These are phyloP conservation scores for Cyprinodon tularosa DNA, from an alignment of 2,113 vertebrate species.

Conservation along the genomic window DNA sequence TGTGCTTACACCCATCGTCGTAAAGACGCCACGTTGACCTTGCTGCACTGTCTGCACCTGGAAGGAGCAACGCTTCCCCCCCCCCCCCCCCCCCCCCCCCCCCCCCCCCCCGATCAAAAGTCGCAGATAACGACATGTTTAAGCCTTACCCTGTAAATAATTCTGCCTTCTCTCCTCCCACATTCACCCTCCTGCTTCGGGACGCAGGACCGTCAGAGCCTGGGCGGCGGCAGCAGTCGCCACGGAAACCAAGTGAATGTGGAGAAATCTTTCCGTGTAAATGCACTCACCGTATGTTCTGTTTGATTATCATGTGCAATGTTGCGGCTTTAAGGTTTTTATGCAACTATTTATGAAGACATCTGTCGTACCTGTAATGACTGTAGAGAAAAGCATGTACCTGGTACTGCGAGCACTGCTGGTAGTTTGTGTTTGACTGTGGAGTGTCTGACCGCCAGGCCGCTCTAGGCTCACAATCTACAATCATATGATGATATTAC, in stretches of 20 bases:
- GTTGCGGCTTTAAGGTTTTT: slow-evolving; percentile 99
- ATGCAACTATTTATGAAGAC: slow-evolving; percentile 99
- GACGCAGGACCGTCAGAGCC: slow-evolving; percentile 59
- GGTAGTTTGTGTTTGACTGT: slow-evolving; percentile 84
- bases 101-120: slow-evolving; percentile 87
- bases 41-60: slow-evolving; percentile 69
- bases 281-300: slow-evolving; percentile 91
- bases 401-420: slow-evolving; percentile 91
- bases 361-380: slow-evolving; percentile 99
- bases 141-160: slow-evolving; percentile 98
- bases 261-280: slow-evolving; percentile 86
- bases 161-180: slow-evolving; percentile 81
- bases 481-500: slow-evolving; percentile 48
- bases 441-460: slow-evolving; percentile 82
- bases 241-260: slow-evolving; percentile 72
- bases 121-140: slow-evolving; percentile 90
- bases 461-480: slow-evolving; percentile 59
- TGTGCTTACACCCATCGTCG: slow-evolving; percentile 77
- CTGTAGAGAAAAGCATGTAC: slow-evolving; percentile 93
- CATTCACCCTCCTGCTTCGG: slow-evolving; percentile 80
- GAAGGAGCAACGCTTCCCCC: slow-evolving; percentile 67
- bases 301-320: slow-evolving; percentile 99
- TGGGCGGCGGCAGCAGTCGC: slow-evolving; percentile 52
- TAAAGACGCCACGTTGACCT: slow-evolving; percentile 74
- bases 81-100: slow-evolving; percentile 83